Conservation (phyloP, 37 sponge, comb jelly and placozoan species). For the Beroe forskalii region DNA sequence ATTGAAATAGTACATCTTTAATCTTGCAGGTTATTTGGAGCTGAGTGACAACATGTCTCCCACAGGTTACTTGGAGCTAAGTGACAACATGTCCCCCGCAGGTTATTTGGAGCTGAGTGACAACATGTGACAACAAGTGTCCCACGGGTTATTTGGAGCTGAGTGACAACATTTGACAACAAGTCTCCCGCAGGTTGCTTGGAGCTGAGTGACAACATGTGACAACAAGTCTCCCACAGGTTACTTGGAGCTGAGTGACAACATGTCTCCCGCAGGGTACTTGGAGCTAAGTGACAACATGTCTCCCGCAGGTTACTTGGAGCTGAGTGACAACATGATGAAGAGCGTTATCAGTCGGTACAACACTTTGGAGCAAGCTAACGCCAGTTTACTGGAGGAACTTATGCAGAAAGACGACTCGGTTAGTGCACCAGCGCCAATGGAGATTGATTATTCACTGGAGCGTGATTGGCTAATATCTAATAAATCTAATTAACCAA, state of each 20-base stretch:
- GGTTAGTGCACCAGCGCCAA: no score
- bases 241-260: slow-evolving; percentile 20
- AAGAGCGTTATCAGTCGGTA: slow-evolving; percentile 45
- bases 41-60: slow-evolving; percentile 48
- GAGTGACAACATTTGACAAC: slow-evolving; percentile 48
- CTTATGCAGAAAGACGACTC: slow-evolving; percentile 65
- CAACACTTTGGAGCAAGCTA: slow-evolving; percentile 57
- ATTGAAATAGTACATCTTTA: background rate
- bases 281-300: slow-evolving; percentile 32
- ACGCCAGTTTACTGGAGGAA: slow-evolving; percentile 29
- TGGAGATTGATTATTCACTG: no score
- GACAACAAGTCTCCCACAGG: slow-evolving; percentile 17
- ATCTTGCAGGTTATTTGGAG: background rate
- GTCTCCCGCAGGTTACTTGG: slow-evolving; percentile 52
- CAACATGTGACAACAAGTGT: slow-evolving; percentile 38
- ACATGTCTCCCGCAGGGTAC: background rate
- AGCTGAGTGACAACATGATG: slow-evolving; percentile 62
- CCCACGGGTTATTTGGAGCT: slow-evolving; percentile 8
- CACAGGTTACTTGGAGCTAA: slow-evolving; percentile 49
- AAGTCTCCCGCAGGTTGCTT: background rate
- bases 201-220: slow-evolving; percentile 43
- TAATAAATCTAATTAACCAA: no score
- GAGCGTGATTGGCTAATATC: no score
- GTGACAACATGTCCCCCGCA: slow-evolving; percentile 36
- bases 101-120: slow-evolving; percentile 39